Percentiles rank a stretch among this genome's conserved stretches.
Evolutionary conservation across 2,888 invertebrate species (phyloP).

Genomic region (Agelastica alni): DNA sequence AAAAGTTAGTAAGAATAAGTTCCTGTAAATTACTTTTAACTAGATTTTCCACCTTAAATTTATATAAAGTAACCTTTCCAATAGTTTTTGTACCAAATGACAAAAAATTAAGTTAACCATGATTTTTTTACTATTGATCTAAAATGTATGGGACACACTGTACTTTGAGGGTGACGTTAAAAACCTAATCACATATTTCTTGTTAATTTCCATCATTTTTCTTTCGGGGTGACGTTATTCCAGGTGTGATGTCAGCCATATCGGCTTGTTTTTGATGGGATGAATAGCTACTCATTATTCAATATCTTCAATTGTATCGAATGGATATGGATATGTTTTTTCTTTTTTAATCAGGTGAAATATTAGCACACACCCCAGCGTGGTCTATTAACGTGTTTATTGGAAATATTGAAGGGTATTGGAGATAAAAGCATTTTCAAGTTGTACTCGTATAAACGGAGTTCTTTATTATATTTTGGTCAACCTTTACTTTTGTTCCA

Average conservation of each 20-base stretch:
- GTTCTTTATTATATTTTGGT: neutral
- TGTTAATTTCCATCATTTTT: neutral
- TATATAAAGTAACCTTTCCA: no score
- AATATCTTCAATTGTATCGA: neutral
- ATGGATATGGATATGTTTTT: neutral
- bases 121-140: no score
- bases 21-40: no score
- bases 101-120: no score
- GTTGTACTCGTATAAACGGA: neutral
- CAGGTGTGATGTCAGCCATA: neutral
- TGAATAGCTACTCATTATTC: conserved; percentile 1
- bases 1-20: no score
- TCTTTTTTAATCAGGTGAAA: neutral
- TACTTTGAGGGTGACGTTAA: neutral
- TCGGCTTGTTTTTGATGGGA: conserved; percentile 1
- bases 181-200: conserved; percentile 1
- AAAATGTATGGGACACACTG: neutral
- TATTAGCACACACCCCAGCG: neutral
- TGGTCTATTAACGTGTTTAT: neutral
- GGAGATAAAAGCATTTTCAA: neutral
- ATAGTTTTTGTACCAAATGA: no score
- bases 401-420: neutral
- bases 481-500: neutral
- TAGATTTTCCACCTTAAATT: no score
- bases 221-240: neutral